Evolutionary conservation across 2,113 vertebrate species (phyloP).

Genomic region (Misgurnus mizolepis): DNA sequence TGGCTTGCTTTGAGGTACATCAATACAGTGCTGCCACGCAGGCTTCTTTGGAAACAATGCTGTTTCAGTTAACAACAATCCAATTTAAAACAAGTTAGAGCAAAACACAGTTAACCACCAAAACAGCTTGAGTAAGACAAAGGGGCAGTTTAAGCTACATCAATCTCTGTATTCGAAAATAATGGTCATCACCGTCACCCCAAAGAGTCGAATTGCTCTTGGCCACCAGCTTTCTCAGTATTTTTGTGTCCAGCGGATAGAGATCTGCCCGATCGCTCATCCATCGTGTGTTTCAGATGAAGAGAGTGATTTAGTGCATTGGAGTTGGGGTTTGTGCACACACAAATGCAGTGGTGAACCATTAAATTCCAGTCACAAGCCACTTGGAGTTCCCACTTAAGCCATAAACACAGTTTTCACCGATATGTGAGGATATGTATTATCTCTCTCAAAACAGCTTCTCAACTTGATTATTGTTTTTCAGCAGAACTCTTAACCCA

Average conservation of each 20-base stretch:
- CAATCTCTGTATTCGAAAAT: constrained; percentile 68
- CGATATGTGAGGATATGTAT: constrained; percentile 39
- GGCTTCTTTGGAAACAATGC: background rate
- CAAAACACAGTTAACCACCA: constrained; percentile 57
- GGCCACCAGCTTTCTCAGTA: constrained; percentile 52
- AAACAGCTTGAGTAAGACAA: constrained; percentile 50
- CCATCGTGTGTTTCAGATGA: constrained; percentile 23
- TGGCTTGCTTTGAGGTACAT: too few species aligned
- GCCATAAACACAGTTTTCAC: constrained; percentile 49
- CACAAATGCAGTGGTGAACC: background rate
- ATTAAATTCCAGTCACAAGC: constrained; percentile 41
- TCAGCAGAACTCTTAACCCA: constrained; percentile 55
- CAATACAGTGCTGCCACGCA: background rate
- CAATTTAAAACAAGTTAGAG: constrained; percentile 42
- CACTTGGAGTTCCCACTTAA: constrained; percentile 42
- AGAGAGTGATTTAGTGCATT: constrained; percentile 6
- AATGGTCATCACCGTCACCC: constrained; percentile 64
- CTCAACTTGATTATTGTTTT: constrained; percentile 72
- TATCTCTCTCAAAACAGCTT: constrained; percentile 55
- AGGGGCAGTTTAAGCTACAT: constrained; percentile 51
- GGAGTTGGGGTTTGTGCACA: background rate
- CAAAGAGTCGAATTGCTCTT: constrained; percentile 55
- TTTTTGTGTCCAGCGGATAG: constrained; percentile 58
- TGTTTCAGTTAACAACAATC: background rate
- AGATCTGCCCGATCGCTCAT: constrained; percentile 60